Conservation (phyloP, 2,113 vertebrate genomes). For the Globicephala melas region DNA sequence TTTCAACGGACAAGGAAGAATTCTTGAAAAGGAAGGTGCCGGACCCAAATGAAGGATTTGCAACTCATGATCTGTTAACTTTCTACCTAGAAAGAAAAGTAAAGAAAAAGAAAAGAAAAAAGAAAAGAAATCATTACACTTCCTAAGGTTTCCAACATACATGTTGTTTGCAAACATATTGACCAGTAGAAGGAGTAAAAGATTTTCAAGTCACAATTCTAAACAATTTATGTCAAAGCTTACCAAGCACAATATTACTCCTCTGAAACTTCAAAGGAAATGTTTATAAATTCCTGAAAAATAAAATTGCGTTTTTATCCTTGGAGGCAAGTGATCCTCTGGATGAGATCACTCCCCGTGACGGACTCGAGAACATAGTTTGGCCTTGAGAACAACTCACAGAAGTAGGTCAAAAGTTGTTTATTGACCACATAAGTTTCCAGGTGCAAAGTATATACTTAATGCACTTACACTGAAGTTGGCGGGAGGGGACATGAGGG, state of each 20-base stretch:
- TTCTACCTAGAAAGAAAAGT: not conserved
- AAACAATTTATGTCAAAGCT: not conserved
- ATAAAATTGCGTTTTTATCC: not conserved
- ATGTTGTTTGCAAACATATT: not conserved
- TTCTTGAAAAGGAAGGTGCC: not conserved
- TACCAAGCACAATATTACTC: not conserved
- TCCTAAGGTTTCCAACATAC: not conserved
- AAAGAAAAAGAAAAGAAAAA: not conserved
- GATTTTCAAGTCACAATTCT: not conserved
- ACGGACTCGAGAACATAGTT: not conserved
- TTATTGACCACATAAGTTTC: not conserved
- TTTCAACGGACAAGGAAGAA: not conserved
- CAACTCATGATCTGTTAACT: not conserved
- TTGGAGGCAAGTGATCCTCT: not conserved
- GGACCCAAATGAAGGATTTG: not conserved
- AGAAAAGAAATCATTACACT: not conserved
- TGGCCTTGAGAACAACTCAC: not conserved
- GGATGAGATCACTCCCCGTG: not conserved
- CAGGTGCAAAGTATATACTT: not conserved
- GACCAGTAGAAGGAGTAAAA: not conserved
- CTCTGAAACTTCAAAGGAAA: constrained; percentile 21
- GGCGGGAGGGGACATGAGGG: fast-evolving
- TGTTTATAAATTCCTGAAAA: constrained; percentile 43
- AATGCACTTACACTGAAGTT: not conserved
- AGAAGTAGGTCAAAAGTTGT: not conserved